These are phyloP conservation scores for Nestor notabilis DNA, from an alignment of 2,113 vertebrate species.

Conservation along the genomic window DNA sequence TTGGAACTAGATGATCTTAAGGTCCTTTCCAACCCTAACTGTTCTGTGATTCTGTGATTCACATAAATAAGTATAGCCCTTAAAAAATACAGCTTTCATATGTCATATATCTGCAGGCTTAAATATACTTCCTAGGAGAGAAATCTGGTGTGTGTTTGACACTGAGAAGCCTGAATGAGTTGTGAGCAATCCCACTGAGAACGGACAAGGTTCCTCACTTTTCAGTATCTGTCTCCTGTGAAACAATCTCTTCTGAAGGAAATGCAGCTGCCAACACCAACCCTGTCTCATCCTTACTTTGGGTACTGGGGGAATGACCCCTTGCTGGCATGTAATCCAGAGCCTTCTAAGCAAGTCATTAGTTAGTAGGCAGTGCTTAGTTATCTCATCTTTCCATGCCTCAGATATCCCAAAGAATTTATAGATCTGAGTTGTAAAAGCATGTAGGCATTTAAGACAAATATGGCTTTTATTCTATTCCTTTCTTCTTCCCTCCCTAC, in stretches of 20 bases:
- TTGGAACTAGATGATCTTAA: no score
- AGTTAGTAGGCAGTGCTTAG: background rate
- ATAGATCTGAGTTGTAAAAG: background rate
- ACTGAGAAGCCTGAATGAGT: background rate
- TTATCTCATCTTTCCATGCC: background rate
- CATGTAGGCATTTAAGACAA: background rate
- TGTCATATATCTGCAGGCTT: background rate
- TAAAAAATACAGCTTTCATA: background rate
- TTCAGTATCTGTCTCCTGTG: background rate
- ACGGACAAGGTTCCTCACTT: background rate
- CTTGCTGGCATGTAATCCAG: fast-evolving
- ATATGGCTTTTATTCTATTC: background rate
- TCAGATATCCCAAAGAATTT: background rate
- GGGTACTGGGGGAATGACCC: background rate
- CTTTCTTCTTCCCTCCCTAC: background rate
- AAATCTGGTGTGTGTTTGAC: background rate
- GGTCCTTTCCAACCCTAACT: no score
- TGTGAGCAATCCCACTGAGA: background rate
- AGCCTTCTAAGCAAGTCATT: background rate
- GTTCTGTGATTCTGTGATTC: no score
- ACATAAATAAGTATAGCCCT: background rate
- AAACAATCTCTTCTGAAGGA: background rate
- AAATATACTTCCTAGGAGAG: background rate
- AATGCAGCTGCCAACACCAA: background rate
- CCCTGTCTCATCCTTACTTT: background rate